phyloP scores from a whole-genome alignment of 1,140 invertebrate genomes.

The Cotesia vestalis region DNA sequence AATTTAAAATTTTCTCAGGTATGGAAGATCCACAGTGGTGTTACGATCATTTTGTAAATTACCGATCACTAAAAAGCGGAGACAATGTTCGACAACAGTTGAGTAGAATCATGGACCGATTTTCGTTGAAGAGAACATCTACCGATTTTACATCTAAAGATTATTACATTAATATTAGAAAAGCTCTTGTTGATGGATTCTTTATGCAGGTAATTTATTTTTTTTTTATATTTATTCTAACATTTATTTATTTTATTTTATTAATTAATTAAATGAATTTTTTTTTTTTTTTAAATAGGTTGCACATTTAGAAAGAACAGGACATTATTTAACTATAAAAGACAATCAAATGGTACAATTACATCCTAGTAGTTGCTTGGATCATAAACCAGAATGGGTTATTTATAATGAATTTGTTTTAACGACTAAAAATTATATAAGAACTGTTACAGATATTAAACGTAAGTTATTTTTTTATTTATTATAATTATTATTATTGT shows the following conservation, averaged over 20 bases:
- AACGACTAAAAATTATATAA: conserved; percentile 99
- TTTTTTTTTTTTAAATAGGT: conserved; percentile 70
- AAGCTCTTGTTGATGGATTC: conserved; percentile 96
- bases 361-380: conserved; percentile 97
- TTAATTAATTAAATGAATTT: conserved; percentile 14
- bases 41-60: conserved; percentile 99
- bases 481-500: no score
- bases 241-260: conserved; percentile 1
- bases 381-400: conserved; percentile 99
- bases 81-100: conserved; percentile 87
- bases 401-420: conserved; percentile 99
- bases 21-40: conserved; percentile 97
- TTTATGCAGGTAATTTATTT: conserved; percentile 92
- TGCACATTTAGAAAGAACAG: conserved; percentile 93
- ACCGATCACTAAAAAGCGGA: conserved; percentile 93
- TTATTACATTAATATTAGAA: conserved; percentile 98
- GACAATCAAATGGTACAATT: conserved; percentile 99
- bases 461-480: conserved; percentile 71
- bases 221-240: neutral
- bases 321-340: conserved; percentile 98
- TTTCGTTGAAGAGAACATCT: conserved; percentile 90
- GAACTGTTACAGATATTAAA: conserved; percentile 98
- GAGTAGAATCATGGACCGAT: conserved; percentile 90
- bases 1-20: conserved; percentile 56
- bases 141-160: conserved; percentile 99